phyloP scores from a whole-genome alignment of 2,888 invertebrate genomes.

The Calameuta idolon region DNA sequence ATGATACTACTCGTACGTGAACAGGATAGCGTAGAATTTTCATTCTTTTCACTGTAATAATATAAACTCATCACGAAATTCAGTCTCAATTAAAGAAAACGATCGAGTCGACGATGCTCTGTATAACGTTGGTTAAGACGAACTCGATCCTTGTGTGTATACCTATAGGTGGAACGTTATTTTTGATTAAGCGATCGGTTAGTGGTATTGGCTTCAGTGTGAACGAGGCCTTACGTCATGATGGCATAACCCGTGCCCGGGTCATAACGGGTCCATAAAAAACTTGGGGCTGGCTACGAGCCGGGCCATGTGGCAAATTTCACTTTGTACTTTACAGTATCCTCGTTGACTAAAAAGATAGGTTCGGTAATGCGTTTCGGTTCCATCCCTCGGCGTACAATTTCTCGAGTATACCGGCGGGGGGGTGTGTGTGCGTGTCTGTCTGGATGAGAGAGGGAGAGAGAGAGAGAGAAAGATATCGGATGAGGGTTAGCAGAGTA shows the following conservation, averaged over 20 bases:
- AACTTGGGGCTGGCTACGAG: conserved; percentile 6
- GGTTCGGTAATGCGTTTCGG: conserved; percentile 21
- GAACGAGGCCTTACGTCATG: conserved; percentile 4
- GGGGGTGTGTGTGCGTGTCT: background rate
- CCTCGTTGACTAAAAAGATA: conserved; percentile 22
- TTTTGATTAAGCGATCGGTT: background rate
- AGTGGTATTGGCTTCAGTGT: background rate
- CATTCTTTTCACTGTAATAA: background rate
- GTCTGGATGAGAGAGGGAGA: background rate
- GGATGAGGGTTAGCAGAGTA: background rate
- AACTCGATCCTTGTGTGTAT: background rate
- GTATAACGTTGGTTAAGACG: background rate
- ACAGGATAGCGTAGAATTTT: background rate
- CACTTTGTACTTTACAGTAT: conserved; percentile 27
- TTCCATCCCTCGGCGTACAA: background rate
- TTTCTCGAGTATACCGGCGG: background rate
- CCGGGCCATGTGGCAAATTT: conserved; percentile 33
- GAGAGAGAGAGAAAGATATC: background rate
- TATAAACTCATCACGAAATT: background rate
- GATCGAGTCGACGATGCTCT: background rate
- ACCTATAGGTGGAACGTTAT: background rate
- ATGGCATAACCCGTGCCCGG: conserved; percentile 6
- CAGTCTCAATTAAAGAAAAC: background rate
- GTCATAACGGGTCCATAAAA: conserved; percentile 4
- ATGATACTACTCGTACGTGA: background rate